A percentile compares a stretch with the other conserved stretches of the same genome.
Conservation (phyloP, 2,797 vertebrate species). For the Alca torda region DNA sequence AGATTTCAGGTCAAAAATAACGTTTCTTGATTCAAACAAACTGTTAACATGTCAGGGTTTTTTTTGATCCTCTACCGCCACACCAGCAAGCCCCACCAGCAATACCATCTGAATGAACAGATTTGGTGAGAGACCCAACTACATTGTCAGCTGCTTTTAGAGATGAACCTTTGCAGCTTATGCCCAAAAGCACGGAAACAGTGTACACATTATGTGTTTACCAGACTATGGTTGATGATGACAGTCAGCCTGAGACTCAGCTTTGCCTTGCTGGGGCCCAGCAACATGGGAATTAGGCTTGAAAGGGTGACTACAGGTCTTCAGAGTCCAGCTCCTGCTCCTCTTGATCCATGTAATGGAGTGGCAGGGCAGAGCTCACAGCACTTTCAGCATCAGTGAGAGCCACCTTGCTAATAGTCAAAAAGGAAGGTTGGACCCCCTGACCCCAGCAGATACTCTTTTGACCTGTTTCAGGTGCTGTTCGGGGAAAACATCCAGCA, state of each 20-base stretch:
- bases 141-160: background rate
- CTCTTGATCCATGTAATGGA: background rate
- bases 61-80: background rate
- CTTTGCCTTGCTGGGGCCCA: background rate
- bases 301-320: background rate
- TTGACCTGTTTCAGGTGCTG: background rate
- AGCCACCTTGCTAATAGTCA: background rate
- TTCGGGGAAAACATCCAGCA: background rate
- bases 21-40: slow-evolving; percentile 8
- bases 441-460: background rate
- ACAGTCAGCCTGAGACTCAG: background rate
- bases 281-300: background rate
- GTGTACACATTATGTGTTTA: background rate
- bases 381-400: background rate
- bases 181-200: background rate
- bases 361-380: background rate
- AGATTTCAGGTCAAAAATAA: background rate
- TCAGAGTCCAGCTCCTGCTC: background rate
- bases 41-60: background rate
- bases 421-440: background rate
- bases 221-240: background rate
- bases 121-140: background rate
- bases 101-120: background rate
- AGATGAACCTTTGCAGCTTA: background rate
- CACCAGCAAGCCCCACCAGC: background rate